Evolutionary conservation across 2,113 vertebrate genomes (phyloP).

Genomic region (Saguinus imperator): DNA sequence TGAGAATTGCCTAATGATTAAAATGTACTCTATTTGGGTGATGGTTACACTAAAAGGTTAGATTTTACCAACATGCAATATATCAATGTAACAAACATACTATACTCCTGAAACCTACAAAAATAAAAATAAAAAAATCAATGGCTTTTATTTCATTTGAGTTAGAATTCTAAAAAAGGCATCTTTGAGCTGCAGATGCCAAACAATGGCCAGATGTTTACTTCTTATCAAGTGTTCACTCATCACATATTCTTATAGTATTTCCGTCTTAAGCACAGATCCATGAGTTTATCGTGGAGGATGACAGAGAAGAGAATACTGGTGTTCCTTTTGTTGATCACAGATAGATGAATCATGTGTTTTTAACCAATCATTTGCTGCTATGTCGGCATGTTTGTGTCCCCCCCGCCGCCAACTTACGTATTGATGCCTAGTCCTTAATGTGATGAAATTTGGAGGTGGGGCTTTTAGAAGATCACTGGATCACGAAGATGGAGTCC

Average conservation of each 20-base stretch:
- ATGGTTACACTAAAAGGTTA: no score
- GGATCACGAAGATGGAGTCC: neutral
- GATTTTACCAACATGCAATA: no score
- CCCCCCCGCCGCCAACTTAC: neutral
- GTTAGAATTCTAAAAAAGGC: neutral
- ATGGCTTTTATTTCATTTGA: neutral
- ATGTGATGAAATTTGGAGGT: neutral
- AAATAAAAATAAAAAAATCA: no score
- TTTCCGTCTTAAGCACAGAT: neutral
- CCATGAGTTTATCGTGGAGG: neutral
- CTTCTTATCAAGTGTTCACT: neutral
- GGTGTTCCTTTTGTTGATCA: neutral
- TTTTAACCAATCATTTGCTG: neutral
- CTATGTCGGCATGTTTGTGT: neutral
- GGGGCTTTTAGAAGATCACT: neutral
- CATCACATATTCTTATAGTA: neutral
- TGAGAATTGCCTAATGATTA: no score
- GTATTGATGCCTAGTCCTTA: neutral
- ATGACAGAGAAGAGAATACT: neutral
- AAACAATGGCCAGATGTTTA: neutral
- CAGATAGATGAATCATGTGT: neutral
- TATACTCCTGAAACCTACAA: no score
- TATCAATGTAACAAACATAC: no score
- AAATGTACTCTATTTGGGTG: no score
- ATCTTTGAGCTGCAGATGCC: neutral